These are phyloP conservation scores for Leptodactylus fallax DNA, from an alignment of 2,797 vertebrate species.

Conservation along the genomic window DNA sequence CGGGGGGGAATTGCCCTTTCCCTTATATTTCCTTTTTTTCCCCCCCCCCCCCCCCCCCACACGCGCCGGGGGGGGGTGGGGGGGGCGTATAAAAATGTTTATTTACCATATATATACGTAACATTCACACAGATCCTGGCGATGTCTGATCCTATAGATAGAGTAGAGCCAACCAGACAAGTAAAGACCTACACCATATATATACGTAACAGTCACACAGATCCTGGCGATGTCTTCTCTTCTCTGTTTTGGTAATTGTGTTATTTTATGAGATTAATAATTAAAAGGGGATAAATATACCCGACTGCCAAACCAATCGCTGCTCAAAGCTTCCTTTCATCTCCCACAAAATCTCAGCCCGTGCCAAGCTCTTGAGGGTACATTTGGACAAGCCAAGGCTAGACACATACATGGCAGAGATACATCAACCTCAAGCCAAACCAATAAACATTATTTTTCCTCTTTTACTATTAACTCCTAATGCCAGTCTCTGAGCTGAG, in stretches of 20 bases:
- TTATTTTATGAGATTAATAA: background rate
- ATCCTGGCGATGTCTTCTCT: background rate
- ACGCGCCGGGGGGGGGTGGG: too few species aligned
- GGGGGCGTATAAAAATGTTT: too few species aligned
- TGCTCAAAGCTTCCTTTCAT: background rate
- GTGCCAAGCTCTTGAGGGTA: background rate
- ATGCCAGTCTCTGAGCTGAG: background rate
- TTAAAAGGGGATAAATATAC: background rate
- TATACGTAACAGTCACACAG: background rate
- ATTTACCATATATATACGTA: too few species aligned
- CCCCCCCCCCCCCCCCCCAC: too few species aligned
- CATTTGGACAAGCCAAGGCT: background rate
- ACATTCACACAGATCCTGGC: too few species aligned
- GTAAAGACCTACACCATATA: background rate
- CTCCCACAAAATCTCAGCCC: background rate
- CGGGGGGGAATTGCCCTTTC: too few species aligned
- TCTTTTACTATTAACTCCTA: background rate
- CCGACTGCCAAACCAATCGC: background rate
- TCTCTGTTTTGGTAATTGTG: background rate
- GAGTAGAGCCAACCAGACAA: background rate
- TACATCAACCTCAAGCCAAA: background rate
- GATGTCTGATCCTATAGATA: background rate
- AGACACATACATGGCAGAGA: background rate
- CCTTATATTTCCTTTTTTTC: too few species aligned
- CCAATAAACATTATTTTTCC: background rate